These are phyloP conservation scores for Hypsibius dujardini DNA, from an alignment of 1,140 invertebrate species.

Conservation along the genomic window DNA sequence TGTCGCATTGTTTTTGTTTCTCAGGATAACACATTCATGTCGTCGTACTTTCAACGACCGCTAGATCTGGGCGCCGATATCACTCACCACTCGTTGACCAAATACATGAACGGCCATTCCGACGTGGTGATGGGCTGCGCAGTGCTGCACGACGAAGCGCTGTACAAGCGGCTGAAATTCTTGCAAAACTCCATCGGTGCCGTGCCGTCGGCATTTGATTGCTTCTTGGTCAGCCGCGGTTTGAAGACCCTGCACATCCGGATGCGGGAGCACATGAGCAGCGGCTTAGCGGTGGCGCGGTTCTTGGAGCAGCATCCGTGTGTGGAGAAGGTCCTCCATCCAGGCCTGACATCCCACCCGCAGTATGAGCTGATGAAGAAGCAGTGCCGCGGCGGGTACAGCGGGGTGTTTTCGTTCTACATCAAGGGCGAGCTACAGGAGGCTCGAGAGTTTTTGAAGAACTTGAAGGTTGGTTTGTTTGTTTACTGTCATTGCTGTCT, in stretches of 20 bases:
- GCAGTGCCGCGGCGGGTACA: constrained; percentile 63
- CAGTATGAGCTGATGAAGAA: constrained; percentile 62
- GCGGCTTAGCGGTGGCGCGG: constrained; percentile 53
- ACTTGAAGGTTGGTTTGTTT: constrained; percentile 43
- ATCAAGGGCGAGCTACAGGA: constrained; percentile 59
- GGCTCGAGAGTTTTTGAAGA: constrained; percentile 53
- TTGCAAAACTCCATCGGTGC: constrained; percentile 83
- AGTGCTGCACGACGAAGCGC: constrained; percentile 50
- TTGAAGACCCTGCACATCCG: constrained; percentile 60
- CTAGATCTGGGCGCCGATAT: constrained; percentile 77
- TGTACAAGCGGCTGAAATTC: constrained; percentile 55
- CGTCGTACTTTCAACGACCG: constrained; percentile 82
- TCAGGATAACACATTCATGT: constrained; percentile 83
- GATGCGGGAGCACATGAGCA: constrained; percentile 72
- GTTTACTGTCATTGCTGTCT: constrained; percentile 28
- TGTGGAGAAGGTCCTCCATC: constrained; percentile 66
- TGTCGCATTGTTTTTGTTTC: too few species aligned
- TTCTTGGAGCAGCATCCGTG: constrained; percentile 56
- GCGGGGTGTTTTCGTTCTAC: constrained; percentile 80
- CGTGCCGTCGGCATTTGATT: constrained; percentile 90
- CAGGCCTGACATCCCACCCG: constrained; percentile 72
- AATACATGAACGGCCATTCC: constrained; percentile 95
- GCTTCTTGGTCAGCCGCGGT: constrained; percentile 53
- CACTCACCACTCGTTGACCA: constrained; percentile 78
- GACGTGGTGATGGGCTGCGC: constrained; percentile 92